Evolutionary conservation across 2,797 vertebrate species (phyloP).

Genomic region (Hirundo rustica): DNA sequence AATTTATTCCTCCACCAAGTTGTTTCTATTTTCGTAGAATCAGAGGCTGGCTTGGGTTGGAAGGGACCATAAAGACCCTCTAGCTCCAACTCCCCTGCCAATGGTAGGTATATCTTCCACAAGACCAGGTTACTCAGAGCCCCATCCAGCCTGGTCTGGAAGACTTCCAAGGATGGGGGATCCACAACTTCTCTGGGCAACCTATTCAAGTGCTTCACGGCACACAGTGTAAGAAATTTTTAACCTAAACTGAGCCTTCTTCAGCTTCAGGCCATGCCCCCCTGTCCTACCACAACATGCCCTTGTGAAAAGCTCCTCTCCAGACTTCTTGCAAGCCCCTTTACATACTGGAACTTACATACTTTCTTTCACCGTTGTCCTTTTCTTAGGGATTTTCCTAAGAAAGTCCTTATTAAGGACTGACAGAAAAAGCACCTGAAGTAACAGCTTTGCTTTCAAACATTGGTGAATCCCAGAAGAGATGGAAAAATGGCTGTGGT

Average conservation of each 20-base stretch:
- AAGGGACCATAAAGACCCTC: neutral
- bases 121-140: neutral
- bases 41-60: neutral
- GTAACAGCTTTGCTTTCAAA: slow-evolving; percentile 31
- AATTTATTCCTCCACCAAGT: neutral
- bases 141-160: neutral
- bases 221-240: neutral
- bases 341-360: neutral
- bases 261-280: neutral
- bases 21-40: neutral
- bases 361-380: neutral
- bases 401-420: neutral
- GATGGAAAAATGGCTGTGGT: neutral
- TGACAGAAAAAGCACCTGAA: neutral
- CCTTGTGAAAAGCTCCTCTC: neutral
- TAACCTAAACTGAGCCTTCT: neutral
- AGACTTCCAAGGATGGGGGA: neutral
- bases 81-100: neutral
- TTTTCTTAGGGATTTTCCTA: neutral
- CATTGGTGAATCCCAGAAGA: neutral
- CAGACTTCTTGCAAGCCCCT: neutral
- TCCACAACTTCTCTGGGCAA: neutral
- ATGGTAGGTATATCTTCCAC: neutral
- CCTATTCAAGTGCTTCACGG: neutral
- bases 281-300: neutral